Conservation (phyloP, 1,140 invertebrate species). For the Leptoteleia sp. region DNA sequence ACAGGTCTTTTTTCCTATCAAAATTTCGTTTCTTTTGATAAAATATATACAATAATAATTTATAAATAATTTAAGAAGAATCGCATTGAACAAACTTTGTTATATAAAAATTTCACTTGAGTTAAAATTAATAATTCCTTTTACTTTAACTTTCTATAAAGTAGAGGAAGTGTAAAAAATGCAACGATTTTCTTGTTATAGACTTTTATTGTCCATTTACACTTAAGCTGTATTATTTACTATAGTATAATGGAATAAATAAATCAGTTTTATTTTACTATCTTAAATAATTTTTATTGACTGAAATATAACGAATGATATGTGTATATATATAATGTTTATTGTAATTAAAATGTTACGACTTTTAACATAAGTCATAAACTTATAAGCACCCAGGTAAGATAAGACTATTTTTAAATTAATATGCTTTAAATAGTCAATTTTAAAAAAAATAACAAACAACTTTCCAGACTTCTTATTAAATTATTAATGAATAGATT, state of each 20-base stretch:
- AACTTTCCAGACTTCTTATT: too few relatives aligned
- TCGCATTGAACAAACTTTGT: background rate
- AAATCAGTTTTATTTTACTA: background rate
- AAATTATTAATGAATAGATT: too few relatives aligned
- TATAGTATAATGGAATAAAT: background rate
- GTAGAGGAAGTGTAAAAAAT: constrained; percentile 25
- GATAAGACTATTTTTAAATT: too few relatives aligned
- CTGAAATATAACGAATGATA: background rate
- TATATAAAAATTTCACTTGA: background rate
- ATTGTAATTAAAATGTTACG: too few relatives aligned
- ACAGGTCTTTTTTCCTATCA: constrained; percentile 72
- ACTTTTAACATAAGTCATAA: too few relatives aligned
- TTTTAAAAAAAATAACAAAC: too few relatives aligned
- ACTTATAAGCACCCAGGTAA: too few relatives aligned
- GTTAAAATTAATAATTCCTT: too few relatives aligned
- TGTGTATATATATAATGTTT: too few relatives aligned
- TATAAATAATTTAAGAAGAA: background rate
- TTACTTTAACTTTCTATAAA: too few relatives aligned
- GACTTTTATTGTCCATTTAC: constrained; percentile 40
- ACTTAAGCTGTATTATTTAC: constrained; percentile 6
- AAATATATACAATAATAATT: constrained; percentile 7
- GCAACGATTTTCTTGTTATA: constrained; percentile 12
- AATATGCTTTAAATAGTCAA: too few relatives aligned
- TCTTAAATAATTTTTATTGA: background rate
- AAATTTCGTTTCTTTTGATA: constrained; percentile 55